Evolutionary conservation across 1,140 invertebrate genomes (phyloP).

Genomic region (Acromyrmex charruanus): DNA sequence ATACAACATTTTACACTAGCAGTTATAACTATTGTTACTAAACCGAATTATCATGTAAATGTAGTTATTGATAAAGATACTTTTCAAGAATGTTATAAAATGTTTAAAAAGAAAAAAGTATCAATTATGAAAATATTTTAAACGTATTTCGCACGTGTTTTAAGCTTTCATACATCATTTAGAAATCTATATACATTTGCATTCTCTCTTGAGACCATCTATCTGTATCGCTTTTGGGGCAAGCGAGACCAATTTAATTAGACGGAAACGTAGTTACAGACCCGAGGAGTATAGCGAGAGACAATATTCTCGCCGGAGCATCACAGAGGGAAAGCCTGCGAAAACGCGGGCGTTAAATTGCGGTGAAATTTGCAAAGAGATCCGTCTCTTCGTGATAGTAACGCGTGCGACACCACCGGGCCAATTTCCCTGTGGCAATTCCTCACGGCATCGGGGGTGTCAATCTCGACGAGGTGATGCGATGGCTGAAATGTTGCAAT

Average conservation of each 20-base stretch:
- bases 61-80: no score
- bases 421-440: slow-evolving; percentile 39
- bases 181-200: neutral
- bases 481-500: neutral
- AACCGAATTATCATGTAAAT: no score
- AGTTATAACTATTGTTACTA: no score
- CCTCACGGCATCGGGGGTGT: neutral
- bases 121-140: neutral
- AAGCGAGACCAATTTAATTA: slow-evolving; percentile 60
- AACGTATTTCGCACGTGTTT: neutral
- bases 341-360: slow-evolving; percentile 15
- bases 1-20: no score
- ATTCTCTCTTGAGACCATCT: slow-evolving; percentile 21
- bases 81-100: neutral
- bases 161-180: neutral
- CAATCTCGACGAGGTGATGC: neutral
- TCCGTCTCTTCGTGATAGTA: slow-evolving; percentile 23
- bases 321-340: neutral
- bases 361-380: slow-evolving; percentile 8
- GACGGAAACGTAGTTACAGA: slow-evolving; percentile 41
- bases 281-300: slow-evolving; percentile 2
- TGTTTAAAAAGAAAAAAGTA: neutral
- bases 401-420: slow-evolving; percentile 30
- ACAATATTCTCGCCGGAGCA: slow-evolving; percentile 11
- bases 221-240: slow-evolving; percentile 33